These are phyloP conservation scores for Phaonia tiefii DNA, from an alignment of 2,888 invertebrate species.

Conservation along the genomic window DNA sequence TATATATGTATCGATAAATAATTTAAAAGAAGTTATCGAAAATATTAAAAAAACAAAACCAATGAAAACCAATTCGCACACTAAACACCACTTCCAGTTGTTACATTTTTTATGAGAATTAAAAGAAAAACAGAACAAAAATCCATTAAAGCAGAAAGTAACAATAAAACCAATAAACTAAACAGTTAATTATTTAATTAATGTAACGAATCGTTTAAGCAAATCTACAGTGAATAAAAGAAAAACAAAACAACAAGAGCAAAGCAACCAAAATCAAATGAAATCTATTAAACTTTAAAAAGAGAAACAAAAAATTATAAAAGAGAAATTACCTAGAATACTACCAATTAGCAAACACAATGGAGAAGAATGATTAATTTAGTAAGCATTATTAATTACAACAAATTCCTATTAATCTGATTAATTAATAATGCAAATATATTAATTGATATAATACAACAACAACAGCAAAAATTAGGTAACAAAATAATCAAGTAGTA, in stretches of 20 bases:
- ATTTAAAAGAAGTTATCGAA: conserved; percentile 2
- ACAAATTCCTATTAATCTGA: conserved; percentile 39
- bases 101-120: conserved; percentile 66
- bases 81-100: conserved; percentile 76
- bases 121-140: conserved; percentile 33
- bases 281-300: conserved; percentile 55
- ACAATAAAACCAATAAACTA: conserved; percentile 2
- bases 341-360: conserved; percentile 33
- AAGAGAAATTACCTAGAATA: conserved; percentile 54
- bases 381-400: conserved; percentile 6
- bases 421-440: conserved; percentile 13
- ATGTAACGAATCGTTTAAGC: conserved; percentile 49
- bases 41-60: conserved; percentile 44
- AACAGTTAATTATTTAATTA: conserved; percentile 58
- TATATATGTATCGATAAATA: conserved; percentile 27
- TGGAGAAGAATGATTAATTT: conserved; percentile 21
- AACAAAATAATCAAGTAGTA: conserved; percentile 41
- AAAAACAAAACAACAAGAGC: conserved; percentile 9
- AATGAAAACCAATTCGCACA: conserved; percentile 77
- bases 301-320: conserved; percentile 56
- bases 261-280: conserved; percentile 59
- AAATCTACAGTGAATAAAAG: conserved; percentile 53
- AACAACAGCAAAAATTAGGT: no score
- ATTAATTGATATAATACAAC: no score
- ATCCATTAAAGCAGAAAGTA: conserved; percentile 17